phyloP scores from a whole-genome alignment of 2,797 vertebrate species.

The Sphenopsis melanotis region DNA sequence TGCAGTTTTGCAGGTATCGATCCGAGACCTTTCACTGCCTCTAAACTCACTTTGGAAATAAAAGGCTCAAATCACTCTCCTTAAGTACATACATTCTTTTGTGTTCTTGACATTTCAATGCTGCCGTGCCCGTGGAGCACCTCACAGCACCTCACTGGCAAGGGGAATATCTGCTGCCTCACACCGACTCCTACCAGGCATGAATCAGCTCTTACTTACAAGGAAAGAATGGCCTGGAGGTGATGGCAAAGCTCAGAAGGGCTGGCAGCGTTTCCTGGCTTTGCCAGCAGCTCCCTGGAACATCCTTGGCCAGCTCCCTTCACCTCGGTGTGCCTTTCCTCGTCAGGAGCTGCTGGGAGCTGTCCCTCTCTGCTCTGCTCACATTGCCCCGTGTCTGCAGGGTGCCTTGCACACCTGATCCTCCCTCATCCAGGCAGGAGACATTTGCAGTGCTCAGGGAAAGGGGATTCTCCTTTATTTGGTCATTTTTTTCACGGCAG shows the following conservation, averaged over 20 bases:
- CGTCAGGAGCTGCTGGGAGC: background rate
- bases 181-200: background rate
- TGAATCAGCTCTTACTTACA: slow-evolving; percentile 57
- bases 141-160: background rate
- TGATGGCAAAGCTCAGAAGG: slow-evolving; percentile 55
- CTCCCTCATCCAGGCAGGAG: background rate
- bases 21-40: slow-evolving; percentile 11
- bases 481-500: background rate
- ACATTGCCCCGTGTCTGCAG: background rate
- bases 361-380: background rate
- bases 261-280: slow-evolving; percentile 52
- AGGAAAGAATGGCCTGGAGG: slow-evolving; percentile 51
- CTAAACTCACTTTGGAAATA: background rate
- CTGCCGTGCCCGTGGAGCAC: background rate
- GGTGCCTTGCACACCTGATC: background rate
- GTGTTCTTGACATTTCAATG: background rate
- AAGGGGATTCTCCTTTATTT: background rate
- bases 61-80: background rate
- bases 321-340: slow-evolving; percentile 26
- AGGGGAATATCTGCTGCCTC: slow-evolving; percentile 22
- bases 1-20: slow-evolving; percentile 37
- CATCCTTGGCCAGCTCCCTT: slow-evolving; percentile 23
- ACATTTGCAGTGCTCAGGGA: background rate
- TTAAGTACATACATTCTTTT: background rate
- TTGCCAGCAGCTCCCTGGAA: slow-evolving; percentile 36